Base-by-base conservation (phyloP, 2,113 vertebrate species). In the Pampusana beccarii region DNA sequence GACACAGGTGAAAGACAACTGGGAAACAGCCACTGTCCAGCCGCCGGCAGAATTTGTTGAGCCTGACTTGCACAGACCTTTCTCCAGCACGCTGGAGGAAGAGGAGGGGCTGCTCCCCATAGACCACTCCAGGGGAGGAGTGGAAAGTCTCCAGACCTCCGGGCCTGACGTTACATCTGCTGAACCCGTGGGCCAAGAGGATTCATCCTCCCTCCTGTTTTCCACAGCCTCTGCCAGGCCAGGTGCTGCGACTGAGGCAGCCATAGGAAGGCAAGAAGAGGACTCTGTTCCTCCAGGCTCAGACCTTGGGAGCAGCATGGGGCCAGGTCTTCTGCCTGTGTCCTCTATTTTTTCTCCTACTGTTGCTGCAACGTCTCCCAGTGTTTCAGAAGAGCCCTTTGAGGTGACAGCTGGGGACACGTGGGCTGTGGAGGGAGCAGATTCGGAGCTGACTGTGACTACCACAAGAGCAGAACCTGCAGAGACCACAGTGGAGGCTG, bases 41-140 rank as follows among this genome's bases (percentile, higher is more conserved):
- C 94, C 96, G 1, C 81, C 80, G 1, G 92, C 75, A 46, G 97
- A 96, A 73, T 96, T 97, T 56, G 79, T 92, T 48, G 97, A 98
- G 73, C 97, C 97, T 18, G 97, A 97, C 29, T 94, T 97, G 71
- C 93, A 94, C 38, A 75, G 57, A 0, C 89, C 96, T 92, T 97
- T 98, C 53, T 97, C 96, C 53, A 95, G 64, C 23, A 93, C 84
- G 0, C 94, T 97, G 50, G 97, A 96, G n/a, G 98, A 98, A 44
- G 97, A 97, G n/a, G 98, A 98, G 51, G 97, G 97, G n/a, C 86
- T 98, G 66, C 97, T 98, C 24, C 97, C 98, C 8, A 98, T 98
- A 87, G 98, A 96, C 7, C 82, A 89, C 31, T 96, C 96, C 64
- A 98, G 94, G 66, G 97, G 92, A 90, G 90, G 78, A 62, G 33